These are phyloP conservation scores for Enhydra lutris DNA, from an alignment of 2,113 vertebrate species.

Conservation along the genomic window DNA sequence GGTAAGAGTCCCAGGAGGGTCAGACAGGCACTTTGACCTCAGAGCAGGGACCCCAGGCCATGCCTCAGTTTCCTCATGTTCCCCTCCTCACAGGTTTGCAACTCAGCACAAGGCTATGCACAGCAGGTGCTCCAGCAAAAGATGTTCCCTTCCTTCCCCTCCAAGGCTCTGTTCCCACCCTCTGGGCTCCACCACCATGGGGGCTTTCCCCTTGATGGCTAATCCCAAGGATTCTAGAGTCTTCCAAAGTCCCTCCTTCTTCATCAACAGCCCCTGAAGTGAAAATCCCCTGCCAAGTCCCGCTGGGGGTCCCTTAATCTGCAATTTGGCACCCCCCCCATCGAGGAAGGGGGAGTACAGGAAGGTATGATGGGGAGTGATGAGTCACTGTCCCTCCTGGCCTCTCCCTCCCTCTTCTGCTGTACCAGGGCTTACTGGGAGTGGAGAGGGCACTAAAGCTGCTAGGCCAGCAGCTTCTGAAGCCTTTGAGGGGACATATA, in stretches of 20 bases:
- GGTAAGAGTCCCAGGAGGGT: neutral
- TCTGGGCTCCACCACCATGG: neutral
- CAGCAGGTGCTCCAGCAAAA: no score
- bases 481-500: neutral
- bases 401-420: neutral
- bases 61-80: neutral
- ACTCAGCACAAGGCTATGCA: neutral
- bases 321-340: neutral
- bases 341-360: neutral
- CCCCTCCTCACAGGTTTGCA: neutral
- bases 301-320: neutral
- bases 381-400: no score
- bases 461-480: neutral
- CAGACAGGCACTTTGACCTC: neutral
- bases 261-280: neutral
- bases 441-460: fast-evolving
- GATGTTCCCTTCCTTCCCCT: neutral
- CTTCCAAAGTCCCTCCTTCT: neutral
- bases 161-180: neutral
- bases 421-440: neutral
- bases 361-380: neutral
- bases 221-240: neutral
- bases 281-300: neutral
- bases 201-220: neutral
- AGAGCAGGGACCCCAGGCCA: neutral